These are phyloP conservation scores for Colletes gigas DNA, from an alignment of 1,140 invertebrate species.

Conservation along the genomic window DNA sequence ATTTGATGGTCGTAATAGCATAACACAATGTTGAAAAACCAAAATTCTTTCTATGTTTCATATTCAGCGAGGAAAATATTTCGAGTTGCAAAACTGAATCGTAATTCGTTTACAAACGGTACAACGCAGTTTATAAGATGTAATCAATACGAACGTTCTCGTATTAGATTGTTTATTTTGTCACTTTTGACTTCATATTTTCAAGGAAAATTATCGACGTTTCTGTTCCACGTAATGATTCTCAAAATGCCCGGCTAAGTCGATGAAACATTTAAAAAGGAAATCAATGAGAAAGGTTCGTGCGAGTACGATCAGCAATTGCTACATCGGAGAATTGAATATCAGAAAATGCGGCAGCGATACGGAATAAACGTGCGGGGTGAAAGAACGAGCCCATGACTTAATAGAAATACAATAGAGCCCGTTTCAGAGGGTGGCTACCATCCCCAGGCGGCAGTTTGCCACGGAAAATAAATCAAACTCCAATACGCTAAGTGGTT, in stretches of 20 bases:
- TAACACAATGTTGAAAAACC: no score
- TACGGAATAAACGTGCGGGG: constrained; percentile 51
- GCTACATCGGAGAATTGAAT: constrained; percentile 32
- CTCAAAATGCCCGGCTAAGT: not conserved
- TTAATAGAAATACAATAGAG: constrained; percentile 79
- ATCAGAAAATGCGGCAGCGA: constrained; percentile 55
- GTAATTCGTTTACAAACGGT: no score
- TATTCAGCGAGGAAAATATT: no score
- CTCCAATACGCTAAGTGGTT: constrained; percentile 80
- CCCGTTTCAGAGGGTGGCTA: constrained; percentile 69
- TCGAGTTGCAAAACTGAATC: no score
- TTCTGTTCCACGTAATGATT: not conserved
- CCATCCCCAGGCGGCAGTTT: constrained; percentile 75
- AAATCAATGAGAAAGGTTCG: constrained; percentile 31
- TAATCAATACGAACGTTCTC: no score
- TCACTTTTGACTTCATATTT: no score
- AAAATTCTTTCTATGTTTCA: no score
- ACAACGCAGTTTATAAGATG: no score
- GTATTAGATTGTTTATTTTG: no score
- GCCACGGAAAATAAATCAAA: constrained; percentile 79
- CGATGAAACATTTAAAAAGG: not conserved
- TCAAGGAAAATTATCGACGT: no score
- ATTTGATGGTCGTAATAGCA: no score
- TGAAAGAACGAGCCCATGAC: constrained; percentile 64
- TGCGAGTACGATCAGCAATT: constrained; percentile 32